Evolutionary conservation across 2,113 vertebrate genomes (phyloP), one percentile per base, ranked within the genome.

Genomic region (Panurus biarmicus): DNA sequence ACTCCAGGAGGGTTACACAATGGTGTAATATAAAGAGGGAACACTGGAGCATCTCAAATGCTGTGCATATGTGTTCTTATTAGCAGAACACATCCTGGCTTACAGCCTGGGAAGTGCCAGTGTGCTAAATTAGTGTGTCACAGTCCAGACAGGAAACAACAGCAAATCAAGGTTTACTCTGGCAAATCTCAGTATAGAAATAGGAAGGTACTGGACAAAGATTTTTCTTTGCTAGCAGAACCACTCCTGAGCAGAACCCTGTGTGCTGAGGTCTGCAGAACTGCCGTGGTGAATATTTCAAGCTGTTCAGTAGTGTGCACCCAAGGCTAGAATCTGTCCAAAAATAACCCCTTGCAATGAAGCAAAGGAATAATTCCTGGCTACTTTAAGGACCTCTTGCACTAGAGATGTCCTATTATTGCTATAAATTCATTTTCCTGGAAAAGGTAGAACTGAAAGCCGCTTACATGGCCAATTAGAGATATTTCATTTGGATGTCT

Each of bases 391-490:
- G 54, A 73, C 28, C 65, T 76, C 85, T 58, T 92, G 81, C 69
- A 72, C 35, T 54, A 65, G 54, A 89, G 40, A 82, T 36, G 53
- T 57, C 69, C 25, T 35, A 25, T 69, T 85, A 86, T 15, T 93
- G 23, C 58, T 74, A 5, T 51, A 85, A 82, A 78, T 90, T 92
- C 40, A 61, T 94, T 87, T 86, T 94, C 74, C 71, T n/a, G 8
- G 72, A 93, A 89, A 60, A 50, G 33, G 29, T 40, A 79, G 70
- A 84, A 85, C 70, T 74, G 87, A 94, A 95, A 96, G 71, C 54
- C 42, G 21, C 58, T 94, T 94, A 93, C 20, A 67, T 44, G 75
- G 85, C 58, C 94, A 85, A 93, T 88, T 90, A 76, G 73, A 85
- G 56, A 26, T 38, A 85, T 35, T 92, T 90, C 53, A 60, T 89